A percentile compares a stretch with the other conserved stretches of the same genome.
These are phyloP conservation scores for Accipiter cooperii DNA, from an alignment of 2,113 vertebrate genomes.

Conservation along the genomic window DNA sequence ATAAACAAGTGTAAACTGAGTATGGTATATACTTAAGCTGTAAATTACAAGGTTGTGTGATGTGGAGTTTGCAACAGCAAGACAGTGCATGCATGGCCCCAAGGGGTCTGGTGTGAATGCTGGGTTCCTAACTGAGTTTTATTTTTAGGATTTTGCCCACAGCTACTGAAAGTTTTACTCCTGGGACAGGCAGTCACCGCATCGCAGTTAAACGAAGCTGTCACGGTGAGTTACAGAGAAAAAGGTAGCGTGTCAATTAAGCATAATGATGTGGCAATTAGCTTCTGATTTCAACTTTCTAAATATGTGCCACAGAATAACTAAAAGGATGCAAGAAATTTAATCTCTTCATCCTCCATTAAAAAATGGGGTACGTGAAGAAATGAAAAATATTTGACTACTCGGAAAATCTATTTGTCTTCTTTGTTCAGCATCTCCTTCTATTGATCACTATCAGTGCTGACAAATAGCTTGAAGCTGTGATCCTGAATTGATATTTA, in stretches of 20 bases:
- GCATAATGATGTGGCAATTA: conserved; percentile 58
- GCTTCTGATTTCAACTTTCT: conserved; percentile 38
- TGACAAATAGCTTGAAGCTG: conserved; percentile 66
- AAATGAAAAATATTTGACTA: conserved; percentile 47
- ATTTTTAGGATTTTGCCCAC: not conserved
- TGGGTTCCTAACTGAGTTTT: not conserved
- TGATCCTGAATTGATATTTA: conserved; percentile 74
- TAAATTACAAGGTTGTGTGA: not conserved
- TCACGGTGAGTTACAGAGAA: conserved; percentile 4
- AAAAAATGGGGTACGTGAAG: conserved; percentile 26
- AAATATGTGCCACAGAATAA: conserved; percentile 30
- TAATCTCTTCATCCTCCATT: conserved; percentile 40
- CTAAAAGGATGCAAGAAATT: conserved; percentile 54
- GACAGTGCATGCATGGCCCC: not conserved
- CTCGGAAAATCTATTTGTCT: conserved; percentile 53
- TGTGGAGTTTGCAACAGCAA: not conserved
- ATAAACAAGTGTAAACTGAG: not conserved
- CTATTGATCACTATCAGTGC: conserved; percentile 68
- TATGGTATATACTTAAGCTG: not conserved
- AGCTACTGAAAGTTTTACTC: not conserved
- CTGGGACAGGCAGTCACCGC: not conserved
- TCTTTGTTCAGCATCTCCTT: conserved; percentile 62
- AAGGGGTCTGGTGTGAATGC: not conserved
- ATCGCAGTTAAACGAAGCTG: not conserved
- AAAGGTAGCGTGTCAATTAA: conserved; percentile 61